These are phyloP conservation scores for Sebastes wilsoni DNA, from an alignment of 2,797 vertebrate genomes.

Conservation along the genomic window DNA sequence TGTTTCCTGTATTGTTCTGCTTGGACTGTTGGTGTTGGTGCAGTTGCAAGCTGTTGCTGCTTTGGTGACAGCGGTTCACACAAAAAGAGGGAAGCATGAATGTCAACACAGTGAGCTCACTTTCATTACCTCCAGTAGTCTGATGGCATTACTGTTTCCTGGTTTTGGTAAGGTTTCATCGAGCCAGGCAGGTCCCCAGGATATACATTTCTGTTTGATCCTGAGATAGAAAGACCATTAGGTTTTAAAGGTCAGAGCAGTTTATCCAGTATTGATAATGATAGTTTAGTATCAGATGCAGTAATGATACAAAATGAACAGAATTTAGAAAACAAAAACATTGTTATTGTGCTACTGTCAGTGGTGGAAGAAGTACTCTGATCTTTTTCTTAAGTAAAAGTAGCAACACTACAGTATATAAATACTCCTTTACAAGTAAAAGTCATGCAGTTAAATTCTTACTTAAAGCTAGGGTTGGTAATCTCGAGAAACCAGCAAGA, in stretches of 20 bases:
- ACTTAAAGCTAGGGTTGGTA: too few species aligned
- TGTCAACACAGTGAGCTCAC: background rate
- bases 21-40: background rate
- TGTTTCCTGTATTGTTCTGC: background rate
- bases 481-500: too few species aligned
- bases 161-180: constrained; percentile 84
- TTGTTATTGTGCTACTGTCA: background rate
- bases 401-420: background rate
- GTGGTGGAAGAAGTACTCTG: background rate
- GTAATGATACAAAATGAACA: background rate
- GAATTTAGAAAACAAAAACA: background rate
- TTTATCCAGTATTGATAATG: background rate
- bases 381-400: background rate
- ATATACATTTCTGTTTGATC: constrained; percentile 78
- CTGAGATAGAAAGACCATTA: constrained; percentile 66
- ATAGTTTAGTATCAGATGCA: background rate
- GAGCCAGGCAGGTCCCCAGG: constrained; percentile 85
- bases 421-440: background rate
- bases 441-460: background rate
- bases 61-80: constrained; percentile 1
- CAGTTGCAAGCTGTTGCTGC: background rate
- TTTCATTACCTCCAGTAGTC: constrained; percentile 87
- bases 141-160: constrained; percentile 86
- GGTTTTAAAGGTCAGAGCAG: background rate
- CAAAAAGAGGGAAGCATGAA: background rate